Evolutionary conservation across 2,888 invertebrate species (phyloP).

Genomic region (Leuctra nigra): DNA sequence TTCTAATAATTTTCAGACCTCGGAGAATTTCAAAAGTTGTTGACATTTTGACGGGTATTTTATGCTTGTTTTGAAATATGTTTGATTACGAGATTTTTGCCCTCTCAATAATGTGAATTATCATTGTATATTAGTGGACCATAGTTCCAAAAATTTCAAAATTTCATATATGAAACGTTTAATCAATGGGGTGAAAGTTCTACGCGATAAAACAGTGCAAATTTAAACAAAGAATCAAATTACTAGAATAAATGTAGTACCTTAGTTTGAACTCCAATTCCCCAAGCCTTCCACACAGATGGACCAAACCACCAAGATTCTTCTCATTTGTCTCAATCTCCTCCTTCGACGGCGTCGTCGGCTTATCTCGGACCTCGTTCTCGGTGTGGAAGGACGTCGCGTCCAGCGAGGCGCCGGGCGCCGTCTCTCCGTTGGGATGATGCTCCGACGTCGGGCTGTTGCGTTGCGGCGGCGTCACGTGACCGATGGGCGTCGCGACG

Average conservation of each 20-base stretch:
- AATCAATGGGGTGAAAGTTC: too few species aligned
- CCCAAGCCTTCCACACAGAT: constrained; percentile 59
- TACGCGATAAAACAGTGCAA: too few species aligned
- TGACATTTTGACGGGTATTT: too few species aligned
- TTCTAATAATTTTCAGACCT: too few species aligned
- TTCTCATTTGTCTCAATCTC: constrained; percentile 53
- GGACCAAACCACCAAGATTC: constrained; percentile 38
- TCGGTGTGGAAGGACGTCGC: constrained; percentile 31
- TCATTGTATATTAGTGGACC: too few species aligned
- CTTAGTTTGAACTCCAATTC: constrained; percentile 83
- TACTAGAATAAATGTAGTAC: constrained; percentile 37
- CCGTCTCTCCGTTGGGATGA: constrained; percentile 26
- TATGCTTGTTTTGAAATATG: too few species aligned
- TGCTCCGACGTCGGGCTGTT: constrained; percentile 35
- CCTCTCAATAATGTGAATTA: too few species aligned
- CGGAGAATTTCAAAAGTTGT: too few species aligned
- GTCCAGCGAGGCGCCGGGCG: constrained; percentile 14
- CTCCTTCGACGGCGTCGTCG: constrained; percentile 45
- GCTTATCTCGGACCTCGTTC: constrained; percentile 33
- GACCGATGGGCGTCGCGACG: constrained; percentile 41
- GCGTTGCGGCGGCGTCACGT: constrained; percentile 35
- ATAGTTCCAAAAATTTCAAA: too few species aligned
- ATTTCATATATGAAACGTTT: too few species aligned
- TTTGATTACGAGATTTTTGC: too few species aligned
- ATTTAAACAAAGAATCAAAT: too few species aligned